A percentile compares a stretch with the other conserved stretches of the same genome.
phyloP scores from a whole-genome alignment of 1,140 invertebrate genomes.

The Ooceraea biroi region DNA sequence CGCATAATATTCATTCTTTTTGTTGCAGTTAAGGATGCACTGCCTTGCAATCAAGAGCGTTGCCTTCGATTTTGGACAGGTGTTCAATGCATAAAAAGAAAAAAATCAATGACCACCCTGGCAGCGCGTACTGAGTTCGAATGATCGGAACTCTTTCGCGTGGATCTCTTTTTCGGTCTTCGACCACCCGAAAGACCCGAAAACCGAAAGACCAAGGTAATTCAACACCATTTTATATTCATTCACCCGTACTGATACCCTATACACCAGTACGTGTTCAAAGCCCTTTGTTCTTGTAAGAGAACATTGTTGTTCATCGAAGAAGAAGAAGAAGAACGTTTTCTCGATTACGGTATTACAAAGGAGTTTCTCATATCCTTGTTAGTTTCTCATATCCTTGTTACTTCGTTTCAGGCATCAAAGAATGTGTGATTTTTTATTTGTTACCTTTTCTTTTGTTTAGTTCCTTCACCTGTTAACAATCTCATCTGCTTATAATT shows the following conservation, averaged over 20 bases:
- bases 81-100: conserved; percentile 62
- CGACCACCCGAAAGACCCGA: conserved; percentile 75
- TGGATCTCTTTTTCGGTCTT: conserved; percentile 21
- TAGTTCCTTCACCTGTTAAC: not conserved
- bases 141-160: conserved; percentile 37
- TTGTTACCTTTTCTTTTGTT: not conserved
- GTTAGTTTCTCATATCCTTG: not conserved
- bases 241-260: conserved; percentile 45
- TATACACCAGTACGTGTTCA: conserved; percentile 20
- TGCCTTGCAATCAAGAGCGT: no score
- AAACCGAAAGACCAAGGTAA: conserved; percentile 63
- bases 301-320: not conserved
- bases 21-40: no score
- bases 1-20: not conserved
- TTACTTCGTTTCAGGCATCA: not conserved
- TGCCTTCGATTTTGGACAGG: conserved; percentile 69
- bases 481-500: conserved; percentile 15
- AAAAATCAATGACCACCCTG: conserved; percentile 57
- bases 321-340: not conserved
- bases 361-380: conserved; percentile 19
- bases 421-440: not conserved
- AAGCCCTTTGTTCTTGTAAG: conserved; percentile 38
- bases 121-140: conserved; percentile 59
- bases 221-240: conserved; percentile 57
- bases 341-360: not conserved